Percentiles rank a stretch among this genome's conserved stretches.
phyloP scores from a whole-genome alignment of 2,797 vertebrate species.

The Lagodon rhomboides region DNA sequence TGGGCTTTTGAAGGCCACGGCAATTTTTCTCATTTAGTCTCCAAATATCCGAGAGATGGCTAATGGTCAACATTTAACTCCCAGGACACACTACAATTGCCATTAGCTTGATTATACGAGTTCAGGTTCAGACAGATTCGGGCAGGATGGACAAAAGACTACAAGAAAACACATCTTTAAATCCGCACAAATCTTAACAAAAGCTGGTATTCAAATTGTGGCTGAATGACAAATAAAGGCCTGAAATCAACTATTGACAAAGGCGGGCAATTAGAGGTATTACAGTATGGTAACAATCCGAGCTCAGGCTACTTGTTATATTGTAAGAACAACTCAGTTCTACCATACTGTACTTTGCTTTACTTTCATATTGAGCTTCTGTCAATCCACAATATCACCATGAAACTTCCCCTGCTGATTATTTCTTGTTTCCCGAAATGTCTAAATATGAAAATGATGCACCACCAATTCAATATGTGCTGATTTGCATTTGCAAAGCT shows the following conservation, averaged over 20 bases:
- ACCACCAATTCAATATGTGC: too few species aligned
- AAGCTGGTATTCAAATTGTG: neutral
- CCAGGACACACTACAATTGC: slow-evolving; percentile 9
- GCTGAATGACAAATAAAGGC: neutral
- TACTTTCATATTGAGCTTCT: neutral
- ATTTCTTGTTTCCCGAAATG: too few species aligned
- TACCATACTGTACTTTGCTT: neutral
- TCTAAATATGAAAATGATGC: too few species aligned
- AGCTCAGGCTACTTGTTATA: too few species aligned
- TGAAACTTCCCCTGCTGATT: too few species aligned
- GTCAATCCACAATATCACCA: neutral
- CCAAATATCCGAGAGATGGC: slow-evolving; percentile 28
- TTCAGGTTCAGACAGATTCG: slow-evolving; percentile 8
- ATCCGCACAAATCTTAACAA: neutral
- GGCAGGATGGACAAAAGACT: neutral
- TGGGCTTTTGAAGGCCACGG: slow-evolving; percentile 45
- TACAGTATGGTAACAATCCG: neutral
- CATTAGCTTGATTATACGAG: slow-evolving; percentile 26
- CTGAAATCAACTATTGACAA: neutral
- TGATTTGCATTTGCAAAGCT: too few species aligned
- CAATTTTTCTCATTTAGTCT: slow-evolving; percentile 41
- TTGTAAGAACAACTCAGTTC: neutral
- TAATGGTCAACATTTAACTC: slow-evolving; percentile 46
- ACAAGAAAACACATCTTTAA: neutral
- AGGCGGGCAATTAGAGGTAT: neutral